Evolutionary conservation across 2,888 invertebrate genomes (phyloP).

Genomic region (Tridacna crocea): DNA sequence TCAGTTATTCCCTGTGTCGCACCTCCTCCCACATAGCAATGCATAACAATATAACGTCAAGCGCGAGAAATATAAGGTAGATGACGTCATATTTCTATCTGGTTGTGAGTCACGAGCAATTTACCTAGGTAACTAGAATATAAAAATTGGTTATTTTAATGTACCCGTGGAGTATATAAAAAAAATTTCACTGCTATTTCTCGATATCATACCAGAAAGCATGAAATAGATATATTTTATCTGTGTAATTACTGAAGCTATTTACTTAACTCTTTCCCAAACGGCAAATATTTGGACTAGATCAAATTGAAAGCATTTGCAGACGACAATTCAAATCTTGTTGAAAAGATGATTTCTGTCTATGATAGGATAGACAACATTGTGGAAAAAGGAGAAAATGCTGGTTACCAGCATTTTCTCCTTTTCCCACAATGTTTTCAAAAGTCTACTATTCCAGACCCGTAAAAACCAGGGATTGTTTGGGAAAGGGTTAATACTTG

Average conservation of each 20-base stretch:
- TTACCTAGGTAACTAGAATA: too few species aligned
- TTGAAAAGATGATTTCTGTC: not conserved
- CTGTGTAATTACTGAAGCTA: not conserved
- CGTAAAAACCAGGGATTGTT: too few species aligned
- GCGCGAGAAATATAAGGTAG: too few species aligned
- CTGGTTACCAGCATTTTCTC: not conserved
- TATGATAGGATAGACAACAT: not conserved
- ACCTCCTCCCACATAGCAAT: too few species aligned
- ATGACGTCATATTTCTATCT: too few species aligned
- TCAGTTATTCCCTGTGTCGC: too few species aligned
- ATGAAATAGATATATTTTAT: not conserved
- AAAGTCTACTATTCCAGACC: not conserved
- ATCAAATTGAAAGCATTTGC: not conserved
- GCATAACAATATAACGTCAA: too few species aligned
- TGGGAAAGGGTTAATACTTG: too few species aligned
- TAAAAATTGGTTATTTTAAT: too few species aligned
- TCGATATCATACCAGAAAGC: not conserved
- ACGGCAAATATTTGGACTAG: not conserved
- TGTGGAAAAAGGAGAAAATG: not conserved
- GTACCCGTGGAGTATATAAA: too few species aligned
- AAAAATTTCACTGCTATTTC: not conserved
- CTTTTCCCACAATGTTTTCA: not conserved
- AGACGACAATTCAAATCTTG: not conserved
- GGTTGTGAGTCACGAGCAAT: too few species aligned
- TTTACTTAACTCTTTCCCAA: too few species aligned